Evolutionary conservation across 1,140 invertebrate species (phyloP).

Genomic region (Chironomus striatipennis): DNA sequence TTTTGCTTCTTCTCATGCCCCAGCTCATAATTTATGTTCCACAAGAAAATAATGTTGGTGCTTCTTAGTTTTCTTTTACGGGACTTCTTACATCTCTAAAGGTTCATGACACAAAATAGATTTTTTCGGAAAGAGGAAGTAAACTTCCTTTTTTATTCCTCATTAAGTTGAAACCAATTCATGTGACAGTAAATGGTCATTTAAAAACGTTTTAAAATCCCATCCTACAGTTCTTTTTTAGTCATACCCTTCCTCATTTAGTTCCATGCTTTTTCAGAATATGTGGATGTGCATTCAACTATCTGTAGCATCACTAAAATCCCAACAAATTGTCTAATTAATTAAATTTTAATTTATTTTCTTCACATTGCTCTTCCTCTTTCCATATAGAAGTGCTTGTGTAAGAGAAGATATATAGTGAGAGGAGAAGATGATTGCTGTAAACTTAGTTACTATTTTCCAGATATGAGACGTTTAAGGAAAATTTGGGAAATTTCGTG

Average conservation of each 20-base stretch:
- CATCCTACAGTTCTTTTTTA: no score
- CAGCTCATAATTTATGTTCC: neutral
- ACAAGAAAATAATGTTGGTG: no score
- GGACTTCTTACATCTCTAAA: neutral
- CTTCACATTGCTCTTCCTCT: neutral
- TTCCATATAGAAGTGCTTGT: no score
- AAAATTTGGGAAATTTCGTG: no score
- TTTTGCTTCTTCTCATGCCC: no score
- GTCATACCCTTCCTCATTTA: no score
- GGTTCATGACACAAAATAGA: neutral
- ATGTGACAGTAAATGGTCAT: slow-evolving; percentile 14
- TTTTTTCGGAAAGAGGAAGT: neutral
- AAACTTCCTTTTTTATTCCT: neutral
- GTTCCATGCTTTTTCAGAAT: no score
- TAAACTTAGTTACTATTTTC: no score
- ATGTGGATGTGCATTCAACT: neutral
- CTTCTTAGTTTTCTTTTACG: neutral
- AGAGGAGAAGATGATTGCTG: no score
- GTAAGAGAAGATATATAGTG: no score
- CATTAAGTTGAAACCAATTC: neutral
- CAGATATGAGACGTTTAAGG: no score
- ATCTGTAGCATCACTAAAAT: slow-evolving; percentile 1
- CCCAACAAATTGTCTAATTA: slow-evolving; percentile 22
- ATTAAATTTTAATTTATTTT: slow-evolving; percentile 24
- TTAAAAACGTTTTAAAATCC: slow-evolving; percentile 17